These are phyloP conservation scores for Tipula vernalis DNA, from an alignment of 2,888 invertebrate species.

Conservation along the genomic window DNA sequence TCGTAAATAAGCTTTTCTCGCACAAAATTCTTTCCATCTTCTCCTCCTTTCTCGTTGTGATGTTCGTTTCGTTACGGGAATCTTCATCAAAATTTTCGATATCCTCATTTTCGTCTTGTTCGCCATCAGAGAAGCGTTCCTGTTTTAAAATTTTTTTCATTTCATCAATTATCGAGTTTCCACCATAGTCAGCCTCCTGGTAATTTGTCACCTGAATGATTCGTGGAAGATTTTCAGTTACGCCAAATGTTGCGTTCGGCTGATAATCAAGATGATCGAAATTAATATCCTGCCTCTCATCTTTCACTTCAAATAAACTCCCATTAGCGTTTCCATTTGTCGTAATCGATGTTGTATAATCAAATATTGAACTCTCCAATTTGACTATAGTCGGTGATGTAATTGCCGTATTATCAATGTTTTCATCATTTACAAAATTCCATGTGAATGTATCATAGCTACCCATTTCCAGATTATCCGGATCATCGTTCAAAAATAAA, in stretches of 20 bases:
- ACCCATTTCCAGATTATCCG: neutral
- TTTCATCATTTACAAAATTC: neutral
- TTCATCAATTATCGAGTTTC: neutral
- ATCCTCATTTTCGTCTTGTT: slow-evolving; percentile 14
- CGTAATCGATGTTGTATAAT: neutral
- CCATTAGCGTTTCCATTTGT: neutral
- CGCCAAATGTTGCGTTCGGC: neutral
- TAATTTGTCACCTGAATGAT: slow-evolving; percentile 34
- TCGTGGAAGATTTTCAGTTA: slow-evolving; percentile 22
- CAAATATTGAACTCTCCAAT: neutral
- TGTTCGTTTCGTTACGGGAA: neutral
- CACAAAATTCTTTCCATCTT: slow-evolving; percentile 22
- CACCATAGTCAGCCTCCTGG: slow-evolving; percentile 23
- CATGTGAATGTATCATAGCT: neutral
- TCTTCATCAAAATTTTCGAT: slow-evolving; percentile 17
- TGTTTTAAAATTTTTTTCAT: neutral
- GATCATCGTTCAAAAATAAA: neutral
- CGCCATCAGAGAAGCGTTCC: neutral
- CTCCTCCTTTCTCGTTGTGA: neutral
- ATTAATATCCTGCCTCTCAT: neutral
- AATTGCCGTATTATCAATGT: neutral
- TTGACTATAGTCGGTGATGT: neutral
- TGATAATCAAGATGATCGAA: neutral
- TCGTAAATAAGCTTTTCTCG: slow-evolving; percentile 32
- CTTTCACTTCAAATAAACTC: neutral